Base-by-base conservation (phyloP, 2,888 invertebrate genomes). In the Aphidius colemani region DNA sequence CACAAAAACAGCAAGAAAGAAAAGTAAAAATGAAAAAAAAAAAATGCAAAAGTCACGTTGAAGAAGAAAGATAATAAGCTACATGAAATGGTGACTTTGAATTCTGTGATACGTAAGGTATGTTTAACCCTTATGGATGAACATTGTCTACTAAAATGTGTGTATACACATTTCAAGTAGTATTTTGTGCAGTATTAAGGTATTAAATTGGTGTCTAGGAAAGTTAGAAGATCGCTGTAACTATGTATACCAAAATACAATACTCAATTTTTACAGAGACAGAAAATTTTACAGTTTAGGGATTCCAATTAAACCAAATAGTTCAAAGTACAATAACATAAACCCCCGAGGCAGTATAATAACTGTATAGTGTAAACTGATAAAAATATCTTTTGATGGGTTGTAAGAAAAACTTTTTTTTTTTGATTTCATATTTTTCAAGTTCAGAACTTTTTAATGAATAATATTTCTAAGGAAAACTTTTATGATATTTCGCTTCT, bases 281-380 rank as follows among this genome's bases (percentile, higher is more conserved):
- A 8, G n/a, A 11, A 45, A 60, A 69, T 70, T 74, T 68, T 68
- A 69, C 69, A 63, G 51, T 57, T 59, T 45, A 64, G 71, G 69
- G 74, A 74, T 74, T 75, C 73, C 74, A 76, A 76, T 76, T 76
- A 76, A 75, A 74, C 70, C 69, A 71, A 69, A 68, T 70, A 71
- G 67, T 73, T 71, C 69, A 65, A n/a, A 72, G 69, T 70, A 72
- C 73, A 73, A 74, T 72, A 74, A 74, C 71, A 68, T 59, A 49
- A 64, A 61, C 65, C 67, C 66, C 69, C 41, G 39, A n/a, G 50
- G 8, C 13, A 50, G 2, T 18, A 2, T 18, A 18, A 18, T 18
- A 18, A 18, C 13, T 18, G 13, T 18, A 18, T 18, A 18, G 13
- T 18, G 13, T 18, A 18, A 18, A 18, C 13, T 18, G 13, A 18